Evolutionary conservation across 2,888 invertebrate genomes (phyloP), one percentile per base, ranked within the genome.

Genomic region (Acleris cristana): DNA sequence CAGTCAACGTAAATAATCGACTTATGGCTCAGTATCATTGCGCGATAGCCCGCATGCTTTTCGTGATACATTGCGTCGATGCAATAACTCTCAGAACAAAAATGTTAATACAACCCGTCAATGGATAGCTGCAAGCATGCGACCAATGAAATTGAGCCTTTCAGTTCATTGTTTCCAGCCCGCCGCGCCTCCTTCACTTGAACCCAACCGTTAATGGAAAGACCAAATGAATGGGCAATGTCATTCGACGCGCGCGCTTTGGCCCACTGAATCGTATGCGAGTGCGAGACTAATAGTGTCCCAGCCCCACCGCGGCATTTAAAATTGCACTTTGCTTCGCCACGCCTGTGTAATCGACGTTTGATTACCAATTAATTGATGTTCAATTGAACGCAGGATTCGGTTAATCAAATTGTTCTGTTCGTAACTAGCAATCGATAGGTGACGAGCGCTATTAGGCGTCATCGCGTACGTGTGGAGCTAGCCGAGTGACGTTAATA

Each of bases 161-260:
- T 26, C 1, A 26, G 7, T 26, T 26, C 7, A 26, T 26, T 26
- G 40, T 21, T 57, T 45, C 3, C 44, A 6, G n/a, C n/a, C 51
- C 57, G 57, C 62, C 49, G 30, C 16, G n/a, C 23, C 30, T 40
- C 34, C 18, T 57, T 67, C 14, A 58, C 62, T 62, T 67, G 45
- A 56, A 30, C 66, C 53, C 19, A 62, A 62, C 52, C 62, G 57
- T 67, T 89, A 90, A 89, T 90, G 87, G 88, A 80, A 83, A 84
- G 83, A 76, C 83, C 80, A 90, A 90, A 90, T 90, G 88, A 90
- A 90, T 88, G 88, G 89, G 82, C 84, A 81, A 76, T 75, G 79
- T 76, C 76, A 80, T 77, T 73, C 77, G 76, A 72, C 74, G 74
- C 73, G 73, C 73, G 74, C 73, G 79, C 77, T 78, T 80, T 75